Base-by-base conservation (phyloP, 2,888 invertebrate species). In the Thera britannica region DNA sequence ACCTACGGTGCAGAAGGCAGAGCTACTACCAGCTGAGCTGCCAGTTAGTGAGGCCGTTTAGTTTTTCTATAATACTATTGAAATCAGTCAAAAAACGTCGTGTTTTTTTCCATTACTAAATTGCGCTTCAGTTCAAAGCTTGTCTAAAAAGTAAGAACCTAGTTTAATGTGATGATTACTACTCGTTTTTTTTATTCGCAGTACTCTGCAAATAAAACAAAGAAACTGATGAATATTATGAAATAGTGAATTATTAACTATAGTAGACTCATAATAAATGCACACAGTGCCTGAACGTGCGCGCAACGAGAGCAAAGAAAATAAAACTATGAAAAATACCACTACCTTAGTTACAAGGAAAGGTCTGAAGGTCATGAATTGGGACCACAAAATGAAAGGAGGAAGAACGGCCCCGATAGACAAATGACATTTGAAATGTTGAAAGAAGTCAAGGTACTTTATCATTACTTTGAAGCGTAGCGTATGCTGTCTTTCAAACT, bases 181-280 rank as follows among this genome's bases (percentile, higher is more conserved):
- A 51, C 23, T 23, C 6, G 12, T 34, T 34, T 52, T 52, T 52
- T 52, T 52, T 52, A 52, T 9, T 46, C 2, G 7, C 2, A 9
- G 9, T 34, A 51, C 23, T 12, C 12, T 51, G 8, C 51, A 6
- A 51, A 51, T 34, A 8, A 6, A 34, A 55, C n/a, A 36, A 35
- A 54, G 35, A 34, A 36, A 55, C n/a, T n/a, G 36, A 7, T 36
- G 36, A 54, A 54, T 54, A 54, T 54, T 35, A 38, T 55, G 55
- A 38, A 36, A 8, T 34, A 9, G 34, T 52, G 55, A 55, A 55
- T 55, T 55, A 55, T 55, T 55, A n/a, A 55, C 36, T 55, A 38
- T 9, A 54, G 49, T 34, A 58, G 49, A 44, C 56, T 60, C 46
- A 66, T 63, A 63, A 60, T 48, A 63, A 58, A 58, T 59, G 51